These are phyloP conservation scores for Penaeus japonicus DNA, from an alignment of 1,140 invertebrate genomes.

Conservation along the genomic window DNA sequence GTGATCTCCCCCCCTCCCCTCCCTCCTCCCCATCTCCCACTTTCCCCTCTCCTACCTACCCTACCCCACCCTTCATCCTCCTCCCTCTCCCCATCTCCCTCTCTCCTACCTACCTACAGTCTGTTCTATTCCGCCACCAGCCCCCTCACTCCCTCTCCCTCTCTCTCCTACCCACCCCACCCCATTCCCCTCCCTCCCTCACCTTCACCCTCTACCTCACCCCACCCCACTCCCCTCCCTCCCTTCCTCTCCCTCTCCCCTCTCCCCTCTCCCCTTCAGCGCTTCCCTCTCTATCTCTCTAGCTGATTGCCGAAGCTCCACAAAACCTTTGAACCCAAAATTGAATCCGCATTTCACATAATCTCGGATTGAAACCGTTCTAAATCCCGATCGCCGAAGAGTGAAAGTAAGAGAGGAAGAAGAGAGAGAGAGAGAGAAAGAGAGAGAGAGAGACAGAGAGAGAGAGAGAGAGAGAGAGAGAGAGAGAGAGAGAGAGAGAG, in stretches of 20 bases:
- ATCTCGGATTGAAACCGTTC: neutral
- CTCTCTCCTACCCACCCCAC: neutral
- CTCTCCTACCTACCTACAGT: neutral
- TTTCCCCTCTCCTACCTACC: neutral
- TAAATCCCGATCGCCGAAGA: neutral
- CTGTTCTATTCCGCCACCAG: neutral
- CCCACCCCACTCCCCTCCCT: neutral
- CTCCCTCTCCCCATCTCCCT: conserved; percentile 10
- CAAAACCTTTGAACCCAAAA: neutral
- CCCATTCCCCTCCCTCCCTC: neutral
- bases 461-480: neutral
- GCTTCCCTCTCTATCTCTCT: neutral
- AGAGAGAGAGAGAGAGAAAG: neutral
- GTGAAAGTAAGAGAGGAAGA: neutral
- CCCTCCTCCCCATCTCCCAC: neutral
- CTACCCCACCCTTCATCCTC: neutral
- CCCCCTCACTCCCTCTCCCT: too few relatives aligned
- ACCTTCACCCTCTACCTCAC: neutral
- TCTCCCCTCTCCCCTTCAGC: neutral
- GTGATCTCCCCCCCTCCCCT: too few relatives aligned
- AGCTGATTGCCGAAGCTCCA: neutral
- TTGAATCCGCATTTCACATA: neutral
- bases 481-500: neutral
- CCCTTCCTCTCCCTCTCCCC: neutral
- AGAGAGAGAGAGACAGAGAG: neutral